Evolutionary conservation across 2,797 vertebrate species (phyloP).

Genomic region (Erethizon dorsatum): DNA sequence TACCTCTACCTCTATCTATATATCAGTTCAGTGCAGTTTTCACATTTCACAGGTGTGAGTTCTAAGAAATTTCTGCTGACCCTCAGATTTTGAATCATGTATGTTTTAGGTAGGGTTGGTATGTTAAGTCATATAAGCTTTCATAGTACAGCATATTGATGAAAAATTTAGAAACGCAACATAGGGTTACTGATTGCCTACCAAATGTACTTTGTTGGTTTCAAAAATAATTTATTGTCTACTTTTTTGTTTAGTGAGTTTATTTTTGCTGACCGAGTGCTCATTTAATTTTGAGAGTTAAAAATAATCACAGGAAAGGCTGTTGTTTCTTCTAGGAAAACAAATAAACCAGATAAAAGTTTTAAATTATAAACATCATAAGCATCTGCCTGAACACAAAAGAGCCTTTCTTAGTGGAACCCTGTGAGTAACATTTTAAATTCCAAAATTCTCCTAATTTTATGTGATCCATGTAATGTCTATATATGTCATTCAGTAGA

Average conservation of each 20-base stretch:
- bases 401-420: not conserved
- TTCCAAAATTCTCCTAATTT: conserved; percentile 21
- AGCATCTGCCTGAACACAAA: not conserved
- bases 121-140: not conserved
- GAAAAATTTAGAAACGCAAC: not conserved
- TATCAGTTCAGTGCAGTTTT: not conserved
- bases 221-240: not conserved
- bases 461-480: not conserved
- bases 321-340: not conserved
- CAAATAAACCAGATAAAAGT: not conserved
- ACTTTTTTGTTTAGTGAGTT: conserved; percentile 1
- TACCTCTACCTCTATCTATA: too few relatives aligned
- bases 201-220: not conserved
- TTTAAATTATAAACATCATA: conserved; percentile 7
- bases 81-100: not conserved
- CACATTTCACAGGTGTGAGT: not conserved
- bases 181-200: too few relatives aligned
- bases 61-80: not conserved
- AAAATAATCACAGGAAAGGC: not conserved
- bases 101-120: not conserved
- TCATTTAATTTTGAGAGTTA: conserved; percentile 46
- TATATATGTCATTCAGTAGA: not conserved
- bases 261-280: not conserved
- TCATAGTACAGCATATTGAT: not conserved
- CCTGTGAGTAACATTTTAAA: not conserved